phyloP scores from a whole-genome alignment of 2,888 invertebrate genomes.

The Xestobium rufovillosum region DNA sequence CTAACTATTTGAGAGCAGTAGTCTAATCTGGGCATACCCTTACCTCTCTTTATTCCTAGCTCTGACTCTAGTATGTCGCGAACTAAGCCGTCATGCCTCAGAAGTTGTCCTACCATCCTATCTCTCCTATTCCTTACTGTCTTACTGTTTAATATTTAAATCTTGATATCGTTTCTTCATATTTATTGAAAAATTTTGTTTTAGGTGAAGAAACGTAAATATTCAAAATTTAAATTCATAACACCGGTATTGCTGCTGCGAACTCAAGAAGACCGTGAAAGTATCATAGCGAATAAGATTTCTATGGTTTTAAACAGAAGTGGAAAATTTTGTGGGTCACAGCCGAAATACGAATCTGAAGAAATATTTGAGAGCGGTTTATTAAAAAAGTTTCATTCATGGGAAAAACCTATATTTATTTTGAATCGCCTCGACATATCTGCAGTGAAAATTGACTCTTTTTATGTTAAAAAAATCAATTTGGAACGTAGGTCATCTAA shows the following conservation, averaged over 20 bases:
- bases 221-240: constrained; percentile 34
- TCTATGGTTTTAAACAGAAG: constrained; percentile 28
- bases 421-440: constrained; percentile 17
- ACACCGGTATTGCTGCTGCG: constrained; percentile 36
- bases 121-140: no score
- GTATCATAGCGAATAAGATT: constrained; percentile 35
- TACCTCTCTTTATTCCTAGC: no score
- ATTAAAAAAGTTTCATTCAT: constrained; percentile 18
- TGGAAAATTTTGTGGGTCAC: background rate
- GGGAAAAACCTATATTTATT: constrained; percentile 17
- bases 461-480: constrained; percentile 27
- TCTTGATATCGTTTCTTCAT: constrained; percentile 1
- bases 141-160: no score
- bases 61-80: no score
- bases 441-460: constrained; percentile 13
- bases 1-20: no score
- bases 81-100: no score
- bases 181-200: constrained; percentile 20
- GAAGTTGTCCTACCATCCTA: no score
- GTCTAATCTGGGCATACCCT: no score
- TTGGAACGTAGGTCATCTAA: constrained; percentile 41
- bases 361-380: constrained; percentile 19
- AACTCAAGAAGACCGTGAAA: constrained; percentile 34
- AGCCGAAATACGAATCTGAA: no score
- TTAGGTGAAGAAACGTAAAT: constrained; percentile 28